A percentile compares a stretch with the other conserved stretches of the same genome.
Conservation (phyloP, 2,113 vertebrate species). For the Tiliqua scincoides region DNA sequence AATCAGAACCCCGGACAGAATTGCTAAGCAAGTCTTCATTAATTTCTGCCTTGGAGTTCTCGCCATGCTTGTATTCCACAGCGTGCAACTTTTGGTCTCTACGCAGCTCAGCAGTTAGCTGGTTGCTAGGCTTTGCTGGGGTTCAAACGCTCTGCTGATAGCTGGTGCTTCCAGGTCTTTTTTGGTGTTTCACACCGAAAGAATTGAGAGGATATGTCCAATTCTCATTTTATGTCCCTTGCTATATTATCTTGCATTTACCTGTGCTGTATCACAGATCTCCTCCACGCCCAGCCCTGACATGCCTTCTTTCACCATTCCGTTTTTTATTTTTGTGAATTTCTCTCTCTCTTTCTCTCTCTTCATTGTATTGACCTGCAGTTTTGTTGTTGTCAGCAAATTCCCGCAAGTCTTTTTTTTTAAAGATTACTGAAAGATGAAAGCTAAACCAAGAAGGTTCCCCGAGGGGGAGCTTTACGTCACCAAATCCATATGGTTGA, state of each 20-base stretch:
- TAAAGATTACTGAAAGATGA: constrained; percentile 31
- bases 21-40: neutral
- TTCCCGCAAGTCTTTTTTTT: constrained; percentile 18
- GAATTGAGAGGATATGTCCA: constrained; percentile 1
- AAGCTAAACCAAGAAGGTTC: neutral
- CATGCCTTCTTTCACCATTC: neutral
- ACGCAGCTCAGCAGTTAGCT: neutral
- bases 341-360: neutral
- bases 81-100: neutral
- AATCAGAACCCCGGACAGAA: neutral
- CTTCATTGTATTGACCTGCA: neutral
- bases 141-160: neutral
- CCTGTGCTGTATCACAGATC: neutral
- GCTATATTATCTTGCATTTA: constrained; percentile 18
- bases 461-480: neutral
- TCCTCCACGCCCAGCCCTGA: too few species aligned
- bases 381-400: constrained; percentile 3
- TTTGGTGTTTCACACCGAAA: neutral
- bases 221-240: neutral
- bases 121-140: neutral
- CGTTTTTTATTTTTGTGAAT: neutral
- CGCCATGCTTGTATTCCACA: neutral
- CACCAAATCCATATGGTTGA: neutral
- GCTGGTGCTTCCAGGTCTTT: neutral
- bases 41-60: neutral